Conservation (phyloP, 2,888 invertebrate genomes). For the Cryptocheilus praepositus region DNA sequence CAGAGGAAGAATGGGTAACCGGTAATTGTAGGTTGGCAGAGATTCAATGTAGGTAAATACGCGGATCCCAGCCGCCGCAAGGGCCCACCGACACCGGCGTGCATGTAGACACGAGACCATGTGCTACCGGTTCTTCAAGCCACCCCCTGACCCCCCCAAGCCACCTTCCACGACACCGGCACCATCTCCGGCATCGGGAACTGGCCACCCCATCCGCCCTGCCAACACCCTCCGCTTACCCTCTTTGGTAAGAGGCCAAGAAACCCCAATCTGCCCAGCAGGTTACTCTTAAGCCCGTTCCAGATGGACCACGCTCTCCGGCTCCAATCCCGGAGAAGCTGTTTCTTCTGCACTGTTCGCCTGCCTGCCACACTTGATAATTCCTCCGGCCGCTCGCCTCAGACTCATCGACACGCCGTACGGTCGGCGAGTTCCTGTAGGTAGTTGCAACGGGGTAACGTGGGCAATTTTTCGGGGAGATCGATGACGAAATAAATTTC, state of each 20-base stretch:
- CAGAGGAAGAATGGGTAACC: conserved; percentile 70
- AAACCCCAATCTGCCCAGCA: conserved; percentile 68
- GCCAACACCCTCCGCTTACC: conserved; percentile 49
- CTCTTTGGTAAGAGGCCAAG: conserved; percentile 72
- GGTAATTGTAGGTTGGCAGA: conserved; percentile 75
- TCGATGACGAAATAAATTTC: too few relatives aligned
- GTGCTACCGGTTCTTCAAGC: conserved; percentile 56
- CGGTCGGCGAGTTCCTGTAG: conserved; percentile 4
- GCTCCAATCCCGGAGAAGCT: conserved; percentile 45
- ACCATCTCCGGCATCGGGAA: conserved; percentile 44
- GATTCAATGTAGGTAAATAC: conserved; percentile 75
- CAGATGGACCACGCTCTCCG: conserved; percentile 64
- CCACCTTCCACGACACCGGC: conserved; percentile 34
- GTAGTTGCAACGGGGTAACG: too few relatives aligned
- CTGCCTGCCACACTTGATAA: conserved; percentile 62
- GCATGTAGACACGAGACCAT: conserved; percentile 63
- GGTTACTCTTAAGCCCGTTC: conserved; percentile 65
- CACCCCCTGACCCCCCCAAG: conserved; percentile 31
- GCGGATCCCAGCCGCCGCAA: conserved; percentile 61
- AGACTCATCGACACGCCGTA: conserved; percentile 41
- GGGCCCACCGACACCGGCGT: conserved; percentile 62
- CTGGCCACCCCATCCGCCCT: conserved; percentile 41
- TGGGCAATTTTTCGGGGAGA: too few relatives aligned
- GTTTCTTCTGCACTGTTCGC: conserved; percentile 36
- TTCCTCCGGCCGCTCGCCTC: conserved; percentile 45